A percentile compares a stretch with the other conserved stretches of the same genome.
phyloP scores from a whole-genome alignment of 2,888 invertebrate species.

The Drosophila kokeensis region DNA sequence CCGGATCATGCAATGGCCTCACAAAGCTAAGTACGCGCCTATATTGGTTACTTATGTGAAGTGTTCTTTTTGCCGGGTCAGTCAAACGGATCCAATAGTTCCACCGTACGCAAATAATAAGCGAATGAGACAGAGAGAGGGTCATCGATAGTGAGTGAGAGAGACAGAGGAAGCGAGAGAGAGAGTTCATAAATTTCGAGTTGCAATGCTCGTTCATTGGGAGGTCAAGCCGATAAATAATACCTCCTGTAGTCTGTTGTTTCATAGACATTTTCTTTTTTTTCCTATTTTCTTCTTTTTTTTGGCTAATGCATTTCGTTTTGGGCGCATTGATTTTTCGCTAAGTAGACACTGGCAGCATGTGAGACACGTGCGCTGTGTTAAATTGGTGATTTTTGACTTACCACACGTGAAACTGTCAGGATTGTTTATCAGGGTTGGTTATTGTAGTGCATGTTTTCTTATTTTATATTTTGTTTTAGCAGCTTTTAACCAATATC shows the following conservation, averaged over 20 bases:
- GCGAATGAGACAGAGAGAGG: not conserved
- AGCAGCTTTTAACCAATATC: conserved; percentile 43
- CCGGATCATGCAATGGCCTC: conserved; percentile 44
- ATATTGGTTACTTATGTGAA: conserved; percentile 33
- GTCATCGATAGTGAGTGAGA: not conserved
- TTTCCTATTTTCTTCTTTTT: conserved; percentile 6
- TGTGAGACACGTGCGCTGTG: conserved; percentile 44
- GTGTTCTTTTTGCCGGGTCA: conserved; percentile 29
- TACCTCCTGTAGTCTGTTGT: conserved; percentile 2
- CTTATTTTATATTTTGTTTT: conserved; percentile 6
- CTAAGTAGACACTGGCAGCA: too few species aligned
- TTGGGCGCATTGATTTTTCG: conserved; percentile 56
- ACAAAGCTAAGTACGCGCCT: conserved; percentile 1
- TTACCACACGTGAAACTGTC: conserved; percentile 44
- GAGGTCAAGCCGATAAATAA: conserved; percentile 48
- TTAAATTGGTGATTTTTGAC: conserved; percentile 40
- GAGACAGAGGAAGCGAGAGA: not conserved
- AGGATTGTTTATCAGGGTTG: conserved; percentile 31
- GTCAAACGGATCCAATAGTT: conserved; percentile 12
- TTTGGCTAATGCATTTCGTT: conserved; percentile 32
- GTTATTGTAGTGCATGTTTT: conserved; percentile 17
- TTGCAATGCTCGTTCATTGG: conserved; percentile 18
- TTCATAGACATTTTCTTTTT: not conserved
- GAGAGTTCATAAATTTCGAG: conserved; percentile 9
- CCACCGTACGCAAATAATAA: conserved; percentile 7